phyloP scores from a whole-genome alignment of 2,113 vertebrate species.

The Sturnus vulgaris region DNA sequence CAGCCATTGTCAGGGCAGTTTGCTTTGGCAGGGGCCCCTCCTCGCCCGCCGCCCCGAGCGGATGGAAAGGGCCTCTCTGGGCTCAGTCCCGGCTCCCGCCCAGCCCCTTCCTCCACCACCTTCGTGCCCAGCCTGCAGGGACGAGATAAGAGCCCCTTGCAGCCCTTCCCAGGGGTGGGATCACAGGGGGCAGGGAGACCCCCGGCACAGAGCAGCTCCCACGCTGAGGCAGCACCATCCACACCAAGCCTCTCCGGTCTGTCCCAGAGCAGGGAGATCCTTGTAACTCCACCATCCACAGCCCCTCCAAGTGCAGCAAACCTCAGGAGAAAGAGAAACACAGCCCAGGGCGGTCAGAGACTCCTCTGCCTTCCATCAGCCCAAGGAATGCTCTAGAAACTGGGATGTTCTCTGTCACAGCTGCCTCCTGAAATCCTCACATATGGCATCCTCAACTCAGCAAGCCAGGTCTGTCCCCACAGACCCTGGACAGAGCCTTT shows the following conservation, averaged over 20 bases:
- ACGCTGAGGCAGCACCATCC: background rate
- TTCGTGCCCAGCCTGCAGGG: background rate
- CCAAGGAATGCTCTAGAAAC: background rate
- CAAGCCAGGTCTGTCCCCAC: background rate
- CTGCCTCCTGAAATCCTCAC: background rate
- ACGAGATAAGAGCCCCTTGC: background rate
- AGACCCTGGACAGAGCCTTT: background rate
- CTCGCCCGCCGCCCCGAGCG: fast-evolving
- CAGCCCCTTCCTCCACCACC: background rate
- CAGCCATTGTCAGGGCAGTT: background rate
- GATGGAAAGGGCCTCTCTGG: background rate
- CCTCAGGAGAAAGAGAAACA: background rate
- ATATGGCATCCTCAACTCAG: background rate
- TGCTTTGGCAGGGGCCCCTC: constrained; percentile 31
- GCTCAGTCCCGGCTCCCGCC: background rate
- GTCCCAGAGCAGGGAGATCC: background rate
- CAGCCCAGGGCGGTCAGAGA: background rate
- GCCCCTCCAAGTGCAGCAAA: background rate
- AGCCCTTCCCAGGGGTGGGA: background rate
- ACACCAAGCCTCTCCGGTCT: fast-evolving
- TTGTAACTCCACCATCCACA: fast-evolving
- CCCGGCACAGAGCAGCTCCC: background rate
- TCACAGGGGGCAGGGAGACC: background rate
- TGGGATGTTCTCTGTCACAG: background rate
- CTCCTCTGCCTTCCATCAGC: background rate